Base-by-base conservation (phyloP, 1,140 invertebrate species). In the Tribolium castaneum region DNA sequence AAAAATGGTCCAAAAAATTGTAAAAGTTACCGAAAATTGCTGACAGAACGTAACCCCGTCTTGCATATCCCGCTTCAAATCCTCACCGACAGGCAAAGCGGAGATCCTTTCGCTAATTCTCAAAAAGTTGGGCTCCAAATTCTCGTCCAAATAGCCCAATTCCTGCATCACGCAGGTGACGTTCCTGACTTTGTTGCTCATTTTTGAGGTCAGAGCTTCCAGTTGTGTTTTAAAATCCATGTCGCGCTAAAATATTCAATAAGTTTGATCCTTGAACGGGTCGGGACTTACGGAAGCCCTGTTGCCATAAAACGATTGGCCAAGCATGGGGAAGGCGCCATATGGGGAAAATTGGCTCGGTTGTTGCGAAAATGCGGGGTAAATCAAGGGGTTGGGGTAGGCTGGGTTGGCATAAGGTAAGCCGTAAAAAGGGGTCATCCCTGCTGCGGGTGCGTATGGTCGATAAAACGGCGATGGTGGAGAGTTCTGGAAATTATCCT, bases 151-250 rank as follows among this genome's bases (percentile, higher is more conserved):
- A 84, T 92, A 92, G 56, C 91, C 91, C 0, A 92, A 86, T 83
- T 92, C 91, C 81, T 92, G 91, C 90, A 92, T 92, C 14, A 92
- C 90, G 81, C 91, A 92, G 0, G 91, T 92, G 2, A 92, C 88
- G 82, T 92, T 92, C 50, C 88, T 86, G 0, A 89, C 87, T 79
- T 86, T 87, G 10, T 88, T 88, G 12, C 86, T 87, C 66, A 90
- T 85, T n/a, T 87, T 87, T 3, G 88, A 85, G 2, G 90, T 87
- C 62, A 91, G 83, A 9, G 89, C 79, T 71, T 92, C 91, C 22
- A 92, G 78, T 52, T 89, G 90, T n/a, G 87, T 88, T 77, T 88
- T 87, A 2, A 92, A 84, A 80, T 91, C 90, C 81, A 92, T 85
- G 52, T 92, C 89, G 0, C 90, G 86, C 89, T 90, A 80, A 70